Percentiles rank a stretch among this genome's conserved stretches.
Evolutionary conservation across 2,888 invertebrate species (phyloP).

Genomic region (Morinoia aosen): DNA sequence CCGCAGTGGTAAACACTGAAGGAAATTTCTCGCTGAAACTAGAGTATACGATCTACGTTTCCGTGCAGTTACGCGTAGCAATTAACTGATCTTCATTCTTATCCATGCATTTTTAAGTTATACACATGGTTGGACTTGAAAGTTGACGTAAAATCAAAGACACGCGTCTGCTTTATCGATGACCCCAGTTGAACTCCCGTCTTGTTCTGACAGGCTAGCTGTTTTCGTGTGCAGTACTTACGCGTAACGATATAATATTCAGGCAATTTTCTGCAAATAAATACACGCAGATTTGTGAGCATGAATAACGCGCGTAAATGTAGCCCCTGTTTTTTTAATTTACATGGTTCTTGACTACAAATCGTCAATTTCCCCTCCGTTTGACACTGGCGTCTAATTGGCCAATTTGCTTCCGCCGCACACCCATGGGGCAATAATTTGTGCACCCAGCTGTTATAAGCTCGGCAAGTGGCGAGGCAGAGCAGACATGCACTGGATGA

Average conservation of each 20-base stretch:
- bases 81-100: no score
- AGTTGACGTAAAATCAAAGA: not conserved
- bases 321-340: not conserved
- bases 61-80: no score
- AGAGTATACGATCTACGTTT: no score
- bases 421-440: not conserved
- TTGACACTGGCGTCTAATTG: constrained; percentile 31
- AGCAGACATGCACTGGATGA: no score
- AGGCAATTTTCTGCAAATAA: not conserved
- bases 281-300: not conserved
- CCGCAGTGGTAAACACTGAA: no score
- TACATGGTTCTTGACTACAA: not conserved
- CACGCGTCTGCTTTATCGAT: not conserved
- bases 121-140: not conserved
- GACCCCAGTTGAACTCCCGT: not conserved
- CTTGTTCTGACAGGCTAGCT: not conserved
- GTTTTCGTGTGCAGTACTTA: not conserved
- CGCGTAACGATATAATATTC: not conserved
- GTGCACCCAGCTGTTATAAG: not conserved
- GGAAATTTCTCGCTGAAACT: no score
- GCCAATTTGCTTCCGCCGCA: constrained; percentile 21
- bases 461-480: no score
- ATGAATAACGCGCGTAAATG: not conserved
- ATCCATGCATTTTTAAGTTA: no score
- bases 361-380: constrained; percentile 9